Evolutionary conservation across 2,888 invertebrate genomes (phyloP).

Genomic region (Pasiphila rectangulata): DNA sequence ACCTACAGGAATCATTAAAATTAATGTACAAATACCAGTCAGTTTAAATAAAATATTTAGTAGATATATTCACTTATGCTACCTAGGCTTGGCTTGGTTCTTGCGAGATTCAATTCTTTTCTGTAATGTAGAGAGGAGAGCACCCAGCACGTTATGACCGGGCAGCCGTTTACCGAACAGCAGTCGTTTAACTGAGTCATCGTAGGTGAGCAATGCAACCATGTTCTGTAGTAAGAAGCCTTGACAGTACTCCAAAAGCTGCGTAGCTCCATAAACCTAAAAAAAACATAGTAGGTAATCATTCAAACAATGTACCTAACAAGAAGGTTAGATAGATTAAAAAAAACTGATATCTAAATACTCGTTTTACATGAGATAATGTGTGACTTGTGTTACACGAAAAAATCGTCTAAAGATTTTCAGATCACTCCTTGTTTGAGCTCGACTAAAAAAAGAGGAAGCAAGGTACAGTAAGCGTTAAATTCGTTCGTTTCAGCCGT

Average conservation of each 20-base stretch:
- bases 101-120: constrained; percentile 87
- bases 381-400: too few species aligned
- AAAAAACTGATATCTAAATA: too few species aligned
- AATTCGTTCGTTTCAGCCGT: too few species aligned
- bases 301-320: too few species aligned
- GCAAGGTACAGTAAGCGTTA: too few species aligned
- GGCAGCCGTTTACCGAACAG: constrained; percentile 94
- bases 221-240: constrained; percentile 94
- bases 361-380: too few species aligned
- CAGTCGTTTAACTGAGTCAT: constrained; percentile 92
- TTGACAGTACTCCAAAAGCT: constrained; percentile 93
- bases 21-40: constrained; percentile 16
- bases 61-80: constrained; percentile 38
- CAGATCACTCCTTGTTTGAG: too few species aligned
- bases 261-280: constrained; percentile 92
- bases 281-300: constrained; percentile 25
- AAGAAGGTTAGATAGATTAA: too few species aligned
- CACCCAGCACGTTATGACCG: constrained; percentile 93
- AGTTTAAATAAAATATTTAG: constrained; percentile 1
- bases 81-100: constrained; percentile 66
- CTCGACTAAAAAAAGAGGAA: too few species aligned
- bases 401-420: too few species aligned
- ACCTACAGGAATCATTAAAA: constrained; percentile 1
- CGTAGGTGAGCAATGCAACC: constrained; percentile 95
- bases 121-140: constrained; percentile 89